Percentiles rank a stretch among this genome's conserved stretches.
These are phyloP conservation scores for Aphaenogaster rudis DNA, from an alignment of 1,140 invertebrate species.

Conservation along the genomic window DNA sequence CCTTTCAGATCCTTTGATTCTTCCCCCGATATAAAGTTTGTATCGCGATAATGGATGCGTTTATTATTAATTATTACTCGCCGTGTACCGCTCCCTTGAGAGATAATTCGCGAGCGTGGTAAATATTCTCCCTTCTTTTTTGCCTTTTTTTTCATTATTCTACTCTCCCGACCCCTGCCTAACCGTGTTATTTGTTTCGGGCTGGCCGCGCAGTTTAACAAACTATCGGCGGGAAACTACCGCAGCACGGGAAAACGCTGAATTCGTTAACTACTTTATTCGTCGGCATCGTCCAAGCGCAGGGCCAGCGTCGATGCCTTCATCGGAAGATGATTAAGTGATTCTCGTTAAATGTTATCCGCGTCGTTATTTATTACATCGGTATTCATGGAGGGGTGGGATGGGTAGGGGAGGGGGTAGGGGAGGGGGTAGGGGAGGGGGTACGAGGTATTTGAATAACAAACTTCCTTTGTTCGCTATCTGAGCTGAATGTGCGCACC, in stretches of 20 bases:
- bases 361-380: slow-evolving; percentile 52
- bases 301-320: neutral
- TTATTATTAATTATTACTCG: slow-evolving; percentile 9
- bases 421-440: too few species aligned
- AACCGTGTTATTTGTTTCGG: slow-evolving; percentile 32
- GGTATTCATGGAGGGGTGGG: neutral
- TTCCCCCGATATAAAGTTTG: neutral
- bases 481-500: slow-evolving; percentile 22
- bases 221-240: slow-evolving; percentile 42
- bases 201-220: slow-evolving; percentile 36
- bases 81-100: neutral
- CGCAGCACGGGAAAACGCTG: slow-evolving; percentile 12
- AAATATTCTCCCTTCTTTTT: neutral
- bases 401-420: neutral
- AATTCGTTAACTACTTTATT: slow-evolving; percentile 58
- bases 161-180: neutral
- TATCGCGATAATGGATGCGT: neutral
- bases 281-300: slow-evolving; percentile 16
- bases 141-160: neutral
- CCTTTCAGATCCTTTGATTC: neutral
- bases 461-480: slow-evolving; percentile 40
- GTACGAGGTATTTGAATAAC: slow-evolving; percentile 36
- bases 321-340: slow-evolving; percentile 42
- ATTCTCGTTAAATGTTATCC: slow-evolving; percentile 55
- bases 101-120: neutral